Evolutionary conservation across 2,888 invertebrate species (phyloP).

Genomic region (Amorpha juglandis): DNA sequence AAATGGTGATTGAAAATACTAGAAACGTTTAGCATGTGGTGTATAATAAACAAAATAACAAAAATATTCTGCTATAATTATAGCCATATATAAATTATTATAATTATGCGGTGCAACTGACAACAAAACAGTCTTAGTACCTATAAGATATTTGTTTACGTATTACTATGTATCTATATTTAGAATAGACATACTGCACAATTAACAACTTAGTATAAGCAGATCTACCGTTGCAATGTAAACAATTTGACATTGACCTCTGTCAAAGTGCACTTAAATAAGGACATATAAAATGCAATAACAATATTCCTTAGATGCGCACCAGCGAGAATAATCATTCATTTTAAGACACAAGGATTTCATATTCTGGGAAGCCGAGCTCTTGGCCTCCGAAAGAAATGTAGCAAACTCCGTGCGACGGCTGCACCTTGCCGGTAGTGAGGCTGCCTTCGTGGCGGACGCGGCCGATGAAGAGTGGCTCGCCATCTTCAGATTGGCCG

Average conservation of each 20-base stretch:
- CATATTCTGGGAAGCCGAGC: constrained; percentile 91
- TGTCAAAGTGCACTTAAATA: constrained; percentile 12
- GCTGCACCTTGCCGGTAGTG: constrained; percentile 93
- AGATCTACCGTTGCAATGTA: constrained; percentile 20
- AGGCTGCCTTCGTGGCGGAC: constrained; percentile 90
- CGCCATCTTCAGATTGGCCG: constrained; percentile 91
- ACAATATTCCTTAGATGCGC: constrained; percentile 9
- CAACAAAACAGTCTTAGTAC: too few species aligned
- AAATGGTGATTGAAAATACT: not conserved
- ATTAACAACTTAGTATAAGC: constrained; percentile 24
- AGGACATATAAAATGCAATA: constrained; percentile 5
- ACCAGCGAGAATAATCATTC: not conserved
- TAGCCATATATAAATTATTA: constrained; percentile 32
- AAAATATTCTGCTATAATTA: constrained; percentile 32
- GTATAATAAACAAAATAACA: constrained; percentile 40
- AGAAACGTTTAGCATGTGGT: not conserved
- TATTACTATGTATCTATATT: not conserved
- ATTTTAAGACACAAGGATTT: constrained; percentile 86
- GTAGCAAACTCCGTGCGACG: constrained; percentile 92
- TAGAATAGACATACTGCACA: constrained; percentile 37
- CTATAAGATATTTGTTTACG: constrained; percentile 1
- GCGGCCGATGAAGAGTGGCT: constrained; percentile 91
- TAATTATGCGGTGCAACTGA: constrained; percentile 46
- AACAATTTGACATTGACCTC: constrained; percentile 29
- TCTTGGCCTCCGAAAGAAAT: constrained; percentile 93